Base-by-base conservation (phyloP, 2,113 vertebrate species). In the Phrynosoma platyrhinos region DNA sequence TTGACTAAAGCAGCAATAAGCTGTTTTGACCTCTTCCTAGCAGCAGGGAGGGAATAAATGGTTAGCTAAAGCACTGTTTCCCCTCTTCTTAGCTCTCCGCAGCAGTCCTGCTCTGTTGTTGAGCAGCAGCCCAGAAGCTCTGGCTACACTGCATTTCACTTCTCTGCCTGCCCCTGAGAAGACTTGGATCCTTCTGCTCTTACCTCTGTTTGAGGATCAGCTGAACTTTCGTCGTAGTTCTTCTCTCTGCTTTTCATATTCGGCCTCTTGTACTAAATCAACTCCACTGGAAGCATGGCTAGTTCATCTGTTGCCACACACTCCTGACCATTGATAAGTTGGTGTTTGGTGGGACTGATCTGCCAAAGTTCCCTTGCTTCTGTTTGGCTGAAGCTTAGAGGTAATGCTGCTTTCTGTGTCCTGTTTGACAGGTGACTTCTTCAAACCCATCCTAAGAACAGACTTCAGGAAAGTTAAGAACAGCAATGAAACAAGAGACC, bases 171-270 rank as follows among this genome's bases (percentile, higher is more conserved):
- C 40, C 20, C n/a, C 68, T 12, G 12, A 27, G 20, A 20, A 1
- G 5, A 27, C 1, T 9, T n/a, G 13, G 16, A 1, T 27, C 82
- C 18, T 36, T 30, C 25, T 64, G 21, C 74, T 42, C 20, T 40
- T 27, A 0, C 47, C 80, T 75, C 21, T 12, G 0, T 4, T 0
- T 0, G 9, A 77, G 13, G 5, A 52, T n/a, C 32, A 72, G 2
- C 30, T 20, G 8, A 0, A 1, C 21, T 12, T 89, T 79, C 40
- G 68, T 12, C 0, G 4, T 2, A 4, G 9, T 23, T 21, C 27
- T 77, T 72, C 21, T 52, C 55, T 1, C 18, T 5, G 1, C 9
- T 16, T 0, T 0, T 0, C n/a, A 1, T 0, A 1, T 8, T 21
- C 27, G 79, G 40, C 1, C 52, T 18, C 36, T 25, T 2, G 64